Conservation (phyloP, 2,888 invertebrate species). For the Ctenicera cuprea region DNA sequence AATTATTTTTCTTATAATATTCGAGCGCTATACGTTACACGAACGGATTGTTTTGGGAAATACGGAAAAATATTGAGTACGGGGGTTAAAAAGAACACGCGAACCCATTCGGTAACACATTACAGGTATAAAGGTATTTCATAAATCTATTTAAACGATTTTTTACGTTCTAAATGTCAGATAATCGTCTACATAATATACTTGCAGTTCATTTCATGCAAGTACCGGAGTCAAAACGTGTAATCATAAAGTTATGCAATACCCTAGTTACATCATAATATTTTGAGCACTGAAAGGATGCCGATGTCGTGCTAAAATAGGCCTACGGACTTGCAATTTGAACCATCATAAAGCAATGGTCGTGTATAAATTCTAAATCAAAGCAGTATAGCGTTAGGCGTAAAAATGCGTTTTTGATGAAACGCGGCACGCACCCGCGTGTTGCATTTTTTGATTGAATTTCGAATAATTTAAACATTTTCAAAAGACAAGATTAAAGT, state of each 20-base stretch:
- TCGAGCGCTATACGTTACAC: no score
- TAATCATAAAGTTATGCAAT: not conserved
- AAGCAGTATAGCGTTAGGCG: no score
- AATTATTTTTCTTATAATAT: no score
- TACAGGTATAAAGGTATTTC: not conserved
- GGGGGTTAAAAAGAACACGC: conserved; percentile 1
- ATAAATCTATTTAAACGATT: conserved; percentile 2
- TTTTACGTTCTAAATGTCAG: conserved; percentile 23
- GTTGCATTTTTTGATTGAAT: not conserved
- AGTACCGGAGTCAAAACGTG: conserved; percentile 3
- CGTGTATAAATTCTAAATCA: no score
- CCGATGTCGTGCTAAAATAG: not conserved
- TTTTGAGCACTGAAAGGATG: not conserved
- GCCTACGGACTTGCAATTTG: no score
- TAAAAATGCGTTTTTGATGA: not conserved
- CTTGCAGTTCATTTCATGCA: not conserved
- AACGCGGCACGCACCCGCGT: not conserved
- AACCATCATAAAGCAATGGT: no score
- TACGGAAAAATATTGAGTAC: no score
- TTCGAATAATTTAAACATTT: not conserved
- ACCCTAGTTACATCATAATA: not conserved
- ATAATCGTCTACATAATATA: conserved; percentile 6
- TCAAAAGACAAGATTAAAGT: not conserved
- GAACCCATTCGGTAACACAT: not conserved
- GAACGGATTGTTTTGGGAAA: no score